Percentiles rank a stretch among this genome's conserved stretches.
phyloP scores from a whole-genome alignment of 2,888 invertebrate species.

The Phymatocera aterrima region DNA sequence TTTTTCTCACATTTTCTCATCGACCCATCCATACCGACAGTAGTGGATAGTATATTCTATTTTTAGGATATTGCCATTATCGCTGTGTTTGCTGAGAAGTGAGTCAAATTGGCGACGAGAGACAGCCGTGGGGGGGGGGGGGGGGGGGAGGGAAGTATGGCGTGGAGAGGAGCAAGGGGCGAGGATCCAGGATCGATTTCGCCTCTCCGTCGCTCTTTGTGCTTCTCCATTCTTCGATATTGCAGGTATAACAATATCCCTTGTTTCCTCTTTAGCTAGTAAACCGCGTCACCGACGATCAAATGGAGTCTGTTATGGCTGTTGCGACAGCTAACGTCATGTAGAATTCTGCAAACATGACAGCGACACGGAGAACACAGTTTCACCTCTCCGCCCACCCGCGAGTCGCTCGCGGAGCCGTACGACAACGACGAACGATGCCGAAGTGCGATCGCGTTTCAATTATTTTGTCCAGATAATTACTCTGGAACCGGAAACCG shows the following conservation, averaged over 20 bases:
- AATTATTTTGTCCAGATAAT: too few species aligned
- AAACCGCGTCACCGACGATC: background rate
- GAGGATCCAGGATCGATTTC: background rate
- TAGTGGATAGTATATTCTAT: background rate
- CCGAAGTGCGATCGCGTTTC: slow-evolving; percentile 59
- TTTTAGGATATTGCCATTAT: background rate
- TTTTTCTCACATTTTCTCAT: slow-evolving; percentile 6
- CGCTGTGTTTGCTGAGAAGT: background rate
- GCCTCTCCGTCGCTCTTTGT: background rate
- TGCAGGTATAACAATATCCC: too few species aligned
- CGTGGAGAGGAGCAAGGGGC: background rate
- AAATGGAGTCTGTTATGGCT: slow-evolving; percentile 45
- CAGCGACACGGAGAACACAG: slow-evolving; percentile 59
- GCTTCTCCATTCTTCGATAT: background rate
- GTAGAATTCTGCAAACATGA: slow-evolving; percentile 61
- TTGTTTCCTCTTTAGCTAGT: background rate
- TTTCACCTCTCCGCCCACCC: slow-evolving; percentile 54
- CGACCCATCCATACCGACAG: background rate
- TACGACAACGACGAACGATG: slow-evolving; percentile 51
- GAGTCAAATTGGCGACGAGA: background rate
- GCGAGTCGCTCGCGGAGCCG: background rate
- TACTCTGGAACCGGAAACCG: too few species aligned
- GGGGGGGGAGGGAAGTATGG: background rate
- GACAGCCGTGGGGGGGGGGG: background rate
- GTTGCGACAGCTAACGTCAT: slow-evolving; percentile 64